A percentile compares a stretch with the other conserved stretches of the same genome.
Conservation (phyloP, 1,140 invertebrate species). For the Drosophila repletoides region DNA sequence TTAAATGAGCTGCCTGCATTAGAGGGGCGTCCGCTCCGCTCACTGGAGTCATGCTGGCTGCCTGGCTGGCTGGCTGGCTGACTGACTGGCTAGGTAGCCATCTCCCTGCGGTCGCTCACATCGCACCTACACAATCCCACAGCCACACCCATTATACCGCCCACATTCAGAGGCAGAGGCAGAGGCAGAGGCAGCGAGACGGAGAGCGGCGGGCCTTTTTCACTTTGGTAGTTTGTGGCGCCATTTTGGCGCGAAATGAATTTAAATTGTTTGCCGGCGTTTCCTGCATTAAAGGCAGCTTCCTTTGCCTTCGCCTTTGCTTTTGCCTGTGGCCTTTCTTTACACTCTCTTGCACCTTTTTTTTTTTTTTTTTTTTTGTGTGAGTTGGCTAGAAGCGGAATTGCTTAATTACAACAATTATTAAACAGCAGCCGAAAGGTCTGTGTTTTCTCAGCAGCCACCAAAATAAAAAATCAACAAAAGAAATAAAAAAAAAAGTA, state of each 20-base stretch:
- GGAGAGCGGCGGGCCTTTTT: conserved; percentile 2
- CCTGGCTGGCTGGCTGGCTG: conserved; percentile 11
- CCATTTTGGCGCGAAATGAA: conserved; percentile 76
- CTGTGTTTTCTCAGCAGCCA: conserved; percentile 8
- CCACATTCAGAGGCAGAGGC: conserved; percentile 4
- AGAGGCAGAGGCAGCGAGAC: neutral
- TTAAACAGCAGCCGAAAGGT: conserved; percentile 65
- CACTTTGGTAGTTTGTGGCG: conserved; percentile 73
- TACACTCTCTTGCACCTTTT: conserved; percentile 34
- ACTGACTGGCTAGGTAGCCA: too few species aligned
- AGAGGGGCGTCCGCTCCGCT: conserved; percentile 17
- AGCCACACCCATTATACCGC: conserved; percentile 17
- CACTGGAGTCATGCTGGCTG: conserved; percentile 52
- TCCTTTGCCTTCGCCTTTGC: conserved; percentile 42
- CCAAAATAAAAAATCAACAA: conserved; percentile 4
- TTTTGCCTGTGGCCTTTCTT: neutral
- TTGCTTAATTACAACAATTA: conserved; percentile 81
- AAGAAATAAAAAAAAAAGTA: neutral
- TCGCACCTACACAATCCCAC: conserved; percentile 58
- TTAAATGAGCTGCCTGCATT: conserved; percentile 69
- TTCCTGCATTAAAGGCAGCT: conserved; percentile 71
- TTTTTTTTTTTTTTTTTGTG: too few species aligned
- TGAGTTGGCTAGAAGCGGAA: conserved; percentile 55
- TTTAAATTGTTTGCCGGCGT: conserved; percentile 75
- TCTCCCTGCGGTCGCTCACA: conserved; percentile 52